A percentile compares a stretch with the other conserved stretches of the same genome.
phyloP scores from a whole-genome alignment of 2,888 invertebrate genomes.

The Leucophenga montana region DNA sequence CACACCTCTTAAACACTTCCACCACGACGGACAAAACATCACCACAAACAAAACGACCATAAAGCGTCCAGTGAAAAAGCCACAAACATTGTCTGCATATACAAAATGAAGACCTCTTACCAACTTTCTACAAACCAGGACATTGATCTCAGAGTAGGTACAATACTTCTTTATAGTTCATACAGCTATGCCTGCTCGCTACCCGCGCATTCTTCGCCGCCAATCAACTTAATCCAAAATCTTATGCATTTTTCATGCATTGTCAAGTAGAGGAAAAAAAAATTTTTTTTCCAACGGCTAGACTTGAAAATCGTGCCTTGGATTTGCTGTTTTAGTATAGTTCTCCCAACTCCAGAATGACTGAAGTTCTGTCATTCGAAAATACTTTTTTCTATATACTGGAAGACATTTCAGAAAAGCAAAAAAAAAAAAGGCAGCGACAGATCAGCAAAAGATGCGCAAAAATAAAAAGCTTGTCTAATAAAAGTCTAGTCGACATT shows the following conservation, averaged over 20 bases:
- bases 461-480: slow-evolving; percentile 58
- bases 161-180: too few species aligned
- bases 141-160: too few species aligned
- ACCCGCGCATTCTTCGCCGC: background rate
- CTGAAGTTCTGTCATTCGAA: too few species aligned
- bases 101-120: too few species aligned
- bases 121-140: too few species aligned
- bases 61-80: too few species aligned
- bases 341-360: too few species aligned
- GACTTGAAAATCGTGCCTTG: slow-evolving; percentile 58
- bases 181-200: too few species aligned
- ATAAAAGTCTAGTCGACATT: slow-evolving; percentile 68
- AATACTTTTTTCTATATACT: slow-evolving; percentile 48
- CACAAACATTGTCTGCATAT: too few species aligned
- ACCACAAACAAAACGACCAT: too few species aligned
- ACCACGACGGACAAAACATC: too few species aligned
- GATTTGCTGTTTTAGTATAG: slow-evolving; percentile 33
- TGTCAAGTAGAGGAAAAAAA: slow-evolving; percentile 57
- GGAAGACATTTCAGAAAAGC: background rate
- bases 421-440: slow-evolving; percentile 33
- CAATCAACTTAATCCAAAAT: slow-evolving; percentile 39
- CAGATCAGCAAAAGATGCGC: slow-evolving; percentile 19
- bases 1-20: too few species aligned
- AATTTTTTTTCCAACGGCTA: slow-evolving; percentile 55
- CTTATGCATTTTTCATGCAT: slow-evolving; percentile 68